phyloP scores from a whole-genome alignment of 2,797 vertebrate genomes.

The Threskiornis aethiopicus region DNA sequence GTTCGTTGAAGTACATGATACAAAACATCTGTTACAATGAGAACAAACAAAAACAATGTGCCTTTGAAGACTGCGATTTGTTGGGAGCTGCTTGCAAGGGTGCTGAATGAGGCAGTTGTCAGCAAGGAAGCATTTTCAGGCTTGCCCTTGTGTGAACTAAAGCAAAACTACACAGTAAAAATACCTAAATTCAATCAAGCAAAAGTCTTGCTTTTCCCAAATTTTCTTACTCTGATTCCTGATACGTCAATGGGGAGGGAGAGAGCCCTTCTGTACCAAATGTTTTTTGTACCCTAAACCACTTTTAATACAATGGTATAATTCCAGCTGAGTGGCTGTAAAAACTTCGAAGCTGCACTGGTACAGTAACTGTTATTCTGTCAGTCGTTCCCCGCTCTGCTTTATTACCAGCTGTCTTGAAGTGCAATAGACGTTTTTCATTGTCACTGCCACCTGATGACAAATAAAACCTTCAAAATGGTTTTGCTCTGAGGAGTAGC shows the following conservation, averaged over 20 bases:
- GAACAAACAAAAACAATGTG: conserved; percentile 70
- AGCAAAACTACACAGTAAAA: conserved; percentile 49
- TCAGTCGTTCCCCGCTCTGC: background rate
- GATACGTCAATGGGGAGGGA: background rate
- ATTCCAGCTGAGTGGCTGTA: conserved; percentile 44
- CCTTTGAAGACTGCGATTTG: conserved; percentile 73
- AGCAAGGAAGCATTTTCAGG: conserved; percentile 47
- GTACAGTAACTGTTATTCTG: conserved; percentile 14
- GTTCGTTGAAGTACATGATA: conserved; percentile 71
- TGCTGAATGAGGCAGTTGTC: conserved; percentile 48
- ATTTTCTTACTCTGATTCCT: background rate
- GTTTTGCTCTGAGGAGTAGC: conserved; percentile 15
- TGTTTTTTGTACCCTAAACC: conserved; percentile 18
- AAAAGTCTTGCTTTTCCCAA: background rate
- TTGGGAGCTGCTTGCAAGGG: conserved; percentile 46
- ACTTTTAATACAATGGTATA: conserved; percentile 23
- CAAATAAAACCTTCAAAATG: conserved; percentile 53
- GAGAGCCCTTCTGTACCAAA: background rate
- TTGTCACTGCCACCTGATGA: conserved; percentile 20
- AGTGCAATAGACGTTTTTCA: conserved; percentile 14
- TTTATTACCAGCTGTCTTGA: conserved; percentile 50
- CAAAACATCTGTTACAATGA: conserved; percentile 76
- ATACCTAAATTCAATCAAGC: background rate
- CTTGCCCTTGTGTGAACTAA: conserved; percentile 61
- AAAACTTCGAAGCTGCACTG: conserved; percentile 39